Conservation (phyloP, 2,113 vertebrate genomes). For the Perccottus glenii region DNA sequence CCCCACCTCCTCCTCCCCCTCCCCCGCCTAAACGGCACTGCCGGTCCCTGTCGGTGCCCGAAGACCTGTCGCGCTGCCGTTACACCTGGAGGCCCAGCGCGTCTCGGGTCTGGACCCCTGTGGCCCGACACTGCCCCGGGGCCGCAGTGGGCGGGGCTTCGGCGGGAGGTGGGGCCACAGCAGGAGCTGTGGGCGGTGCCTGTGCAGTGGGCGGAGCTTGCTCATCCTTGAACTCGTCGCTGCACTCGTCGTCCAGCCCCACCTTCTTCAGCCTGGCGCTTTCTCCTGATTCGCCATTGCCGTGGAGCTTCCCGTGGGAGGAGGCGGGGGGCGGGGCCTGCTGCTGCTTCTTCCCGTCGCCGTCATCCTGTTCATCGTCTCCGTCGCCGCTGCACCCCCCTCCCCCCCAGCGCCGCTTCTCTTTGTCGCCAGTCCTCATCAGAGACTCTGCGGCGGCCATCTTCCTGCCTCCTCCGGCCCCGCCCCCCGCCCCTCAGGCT, state of each 20-base stretch:
- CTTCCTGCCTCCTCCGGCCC: slow-evolving; percentile 70
- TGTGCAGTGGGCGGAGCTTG: slow-evolving; percentile 83
- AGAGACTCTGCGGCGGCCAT: slow-evolving; percentile 64
- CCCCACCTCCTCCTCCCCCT: slow-evolving; percentile 81
- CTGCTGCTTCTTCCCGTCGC: slow-evolving; percentile 81
- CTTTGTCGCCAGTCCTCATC: slow-evolving; percentile 80
- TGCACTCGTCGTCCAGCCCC: slow-evolving; percentile 86
- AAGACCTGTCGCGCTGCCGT: slow-evolving; percentile 83
- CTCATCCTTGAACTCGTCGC: slow-evolving; percentile 84
- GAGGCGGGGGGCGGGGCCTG: slow-evolving; percentile 77
- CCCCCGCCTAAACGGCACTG: slow-evolving; percentile 89
- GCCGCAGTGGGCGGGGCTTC: slow-evolving; percentile 47
- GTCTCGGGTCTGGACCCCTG: slow-evolving; percentile 91
- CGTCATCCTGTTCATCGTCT: slow-evolving; percentile 78
- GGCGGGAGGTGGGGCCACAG: slow-evolving; percentile 70
- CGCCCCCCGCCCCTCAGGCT: slow-evolving; percentile 71
- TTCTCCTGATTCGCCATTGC: slow-evolving; percentile 83
- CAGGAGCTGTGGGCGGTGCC: slow-evolving; percentile 71
- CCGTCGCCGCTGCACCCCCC: slow-evolving; percentile 79
- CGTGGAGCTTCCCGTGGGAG: slow-evolving; percentile 83
- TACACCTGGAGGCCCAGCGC: slow-evolving; percentile 90
- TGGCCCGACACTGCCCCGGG: slow-evolving; percentile 84
- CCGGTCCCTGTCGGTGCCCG: slow-evolving; percentile 90
- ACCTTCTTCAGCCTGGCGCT: slow-evolving; percentile 90
- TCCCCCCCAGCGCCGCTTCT: slow-evolving; percentile 85